phyloP scores from a whole-genome alignment of 2,888 invertebrate genomes.

The Acanthoscelides obtectus region DNA sequence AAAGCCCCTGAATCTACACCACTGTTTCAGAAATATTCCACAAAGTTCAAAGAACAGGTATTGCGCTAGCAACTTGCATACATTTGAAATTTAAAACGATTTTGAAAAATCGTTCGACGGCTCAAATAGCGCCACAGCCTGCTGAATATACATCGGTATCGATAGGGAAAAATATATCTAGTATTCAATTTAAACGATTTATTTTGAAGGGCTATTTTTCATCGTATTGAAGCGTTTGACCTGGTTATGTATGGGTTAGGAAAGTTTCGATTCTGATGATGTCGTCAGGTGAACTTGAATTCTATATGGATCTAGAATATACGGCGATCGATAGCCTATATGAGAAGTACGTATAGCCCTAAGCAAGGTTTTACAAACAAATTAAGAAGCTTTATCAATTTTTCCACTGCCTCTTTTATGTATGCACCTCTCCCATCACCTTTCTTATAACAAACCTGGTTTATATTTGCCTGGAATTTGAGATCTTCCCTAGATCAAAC shows the following conservation, averaged over 20 bases:
- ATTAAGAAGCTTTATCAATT: no score
- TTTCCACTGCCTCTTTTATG: no score
- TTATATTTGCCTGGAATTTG: no score
- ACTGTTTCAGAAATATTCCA: neutral
- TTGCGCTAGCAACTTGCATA: neutral
- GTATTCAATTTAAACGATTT: neutral
- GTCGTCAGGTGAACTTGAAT: neutral
- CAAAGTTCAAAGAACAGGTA: neutral
- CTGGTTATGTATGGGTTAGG: neutral
- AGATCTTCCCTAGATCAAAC: no score
- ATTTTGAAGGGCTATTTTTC: neutral
- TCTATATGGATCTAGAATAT: neutral
- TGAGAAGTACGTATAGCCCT: no score
- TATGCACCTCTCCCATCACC: no score
- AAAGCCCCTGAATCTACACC: neutral
- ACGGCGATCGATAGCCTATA: neutral
- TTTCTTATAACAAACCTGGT: no score
- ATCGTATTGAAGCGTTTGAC: neutral
- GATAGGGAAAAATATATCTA: neutral
- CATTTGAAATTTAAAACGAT: neutral
- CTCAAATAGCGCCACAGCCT: neutral
- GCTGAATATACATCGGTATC: neutral
- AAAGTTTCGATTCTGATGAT: neutral
- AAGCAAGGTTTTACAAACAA: no score
- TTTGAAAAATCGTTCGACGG: neutral